phyloP scores from a whole-genome alignment of 1,140 invertebrate genomes.

The Cydia pomonella region DNA sequence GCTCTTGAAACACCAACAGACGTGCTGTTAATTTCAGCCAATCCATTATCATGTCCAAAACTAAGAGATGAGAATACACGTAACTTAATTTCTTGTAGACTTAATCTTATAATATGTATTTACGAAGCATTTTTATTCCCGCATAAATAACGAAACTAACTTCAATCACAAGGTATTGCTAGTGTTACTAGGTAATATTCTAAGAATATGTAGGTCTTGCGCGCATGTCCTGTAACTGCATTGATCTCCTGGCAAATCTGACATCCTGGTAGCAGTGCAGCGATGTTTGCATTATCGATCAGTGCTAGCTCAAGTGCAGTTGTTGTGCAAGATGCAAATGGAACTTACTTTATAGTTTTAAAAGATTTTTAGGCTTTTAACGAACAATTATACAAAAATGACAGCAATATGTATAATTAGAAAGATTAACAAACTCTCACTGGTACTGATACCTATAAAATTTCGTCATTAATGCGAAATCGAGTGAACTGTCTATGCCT shows the following conservation, averaged over 20 bases:
- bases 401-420: too few relatives aligned
- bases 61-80: background rate
- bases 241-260: background rate
- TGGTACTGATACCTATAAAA: too few relatives aligned
- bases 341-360: too few relatives aligned
- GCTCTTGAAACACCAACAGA: background rate
- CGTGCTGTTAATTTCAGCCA: background rate
- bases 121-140: background rate
- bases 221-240: constrained; percentile 15
- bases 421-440: too few relatives aligned
- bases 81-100: background rate
- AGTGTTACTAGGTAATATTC: background rate
- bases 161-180: background rate
- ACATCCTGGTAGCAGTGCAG: constrained; percentile 19
- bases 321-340: background rate
- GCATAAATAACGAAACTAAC: background rate
- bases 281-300: constrained; percentile 18
- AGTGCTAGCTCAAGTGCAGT: constrained; percentile 1
- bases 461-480: too few relatives aligned
- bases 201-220: constrained; percentile 11
- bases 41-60: background rate
- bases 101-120: too few relatives aligned
- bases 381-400: too few relatives aligned
- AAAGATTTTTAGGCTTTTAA: too few relatives aligned
- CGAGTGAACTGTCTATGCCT: too few relatives aligned